A percentile compares a stretch with the other conserved stretches of the same genome.
phyloP scores from a whole-genome alignment of 2,888 invertebrate species.

The Fragum whitleyi region DNA sequence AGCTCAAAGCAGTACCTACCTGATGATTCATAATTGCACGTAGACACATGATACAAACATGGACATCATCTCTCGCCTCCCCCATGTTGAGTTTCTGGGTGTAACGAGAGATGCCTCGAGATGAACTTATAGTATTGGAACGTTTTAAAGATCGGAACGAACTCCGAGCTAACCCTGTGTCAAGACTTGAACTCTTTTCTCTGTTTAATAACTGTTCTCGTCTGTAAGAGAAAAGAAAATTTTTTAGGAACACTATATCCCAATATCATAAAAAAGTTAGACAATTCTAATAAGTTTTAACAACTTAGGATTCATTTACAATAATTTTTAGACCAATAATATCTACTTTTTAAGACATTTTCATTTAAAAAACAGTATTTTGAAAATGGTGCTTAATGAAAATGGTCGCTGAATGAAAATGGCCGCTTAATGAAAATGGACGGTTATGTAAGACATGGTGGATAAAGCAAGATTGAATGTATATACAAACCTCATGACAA shows the following conservation, averaged over 20 bases:
- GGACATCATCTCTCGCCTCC: slow-evolving; percentile 96
- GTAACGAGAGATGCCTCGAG: slow-evolving; percentile 75
- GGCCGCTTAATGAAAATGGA: too few species aligned
- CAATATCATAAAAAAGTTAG: too few species aligned
- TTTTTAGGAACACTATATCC: too few species aligned
- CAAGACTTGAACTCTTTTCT: slow-evolving; percentile 80
- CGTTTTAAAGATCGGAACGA: slow-evolving; percentile 74
- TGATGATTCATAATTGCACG: slow-evolving; percentile 99
- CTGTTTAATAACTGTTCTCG: slow-evolving; percentile 79
- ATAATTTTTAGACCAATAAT: too few species aligned
- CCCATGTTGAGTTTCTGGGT: slow-evolving; percentile 83
- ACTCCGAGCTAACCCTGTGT: slow-evolving; percentile 75
- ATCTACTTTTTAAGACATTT: too few species aligned
- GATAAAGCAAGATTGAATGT: too few species aligned
- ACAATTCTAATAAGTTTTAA: too few species aligned
- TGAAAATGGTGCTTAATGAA: too few species aligned
- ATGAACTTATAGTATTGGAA: slow-evolving; percentile 80
- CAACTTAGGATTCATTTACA: too few species aligned
- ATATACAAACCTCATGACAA: slow-evolving; percentile 91
- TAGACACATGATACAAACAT: slow-evolving; percentile 99
- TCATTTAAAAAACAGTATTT: too few species aligned
- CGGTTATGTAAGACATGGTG: too few species aligned
- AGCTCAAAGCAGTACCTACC: slow-evolving; percentile 81
- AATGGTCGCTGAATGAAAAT: too few species aligned
- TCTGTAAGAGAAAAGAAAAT: slow-evolving; percentile 62